Evolutionary conservation across 2,888 invertebrate species (phyloP), one percentile per base, ranked within the genome.

Genomic region (Harpalus rufipes): DNA sequence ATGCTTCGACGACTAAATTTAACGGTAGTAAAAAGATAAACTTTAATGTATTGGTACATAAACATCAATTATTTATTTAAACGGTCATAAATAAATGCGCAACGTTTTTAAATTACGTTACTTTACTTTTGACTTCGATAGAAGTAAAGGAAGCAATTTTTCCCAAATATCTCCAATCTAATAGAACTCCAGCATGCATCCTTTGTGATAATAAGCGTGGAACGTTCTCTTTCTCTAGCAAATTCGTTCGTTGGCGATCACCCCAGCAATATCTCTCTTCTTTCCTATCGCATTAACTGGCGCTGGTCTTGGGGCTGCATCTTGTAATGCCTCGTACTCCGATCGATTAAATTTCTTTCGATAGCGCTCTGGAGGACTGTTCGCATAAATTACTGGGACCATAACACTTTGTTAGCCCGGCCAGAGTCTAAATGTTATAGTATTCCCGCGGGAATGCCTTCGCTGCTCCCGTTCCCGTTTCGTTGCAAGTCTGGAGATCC

Each of bases 281-380:
- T 51, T 51, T 51, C 44, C 44, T 51, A 51, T 51, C 44, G 44
- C 44, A 51, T 51, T 51, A 51, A 51, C 44, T 51, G 44, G 44
- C 44, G 44, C 44, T 51, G 44, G 44, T 51, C 44, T 32, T 8
- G 44, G 44, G 44, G 44, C 44, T 74, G 72, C 72, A 74, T 74
- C 72, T 74, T 74, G 80, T 61, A 80, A 59, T 80, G 78, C 51
- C 63, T 76, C 21, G 84, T 78, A 51, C 78, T 16, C 63, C 78
- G 78, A 84, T 84, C 84, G 84, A 84, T 84, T 84, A 84, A 83
- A 84, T 84, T 76, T 84, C 84, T 84, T 84, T 78, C 84, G 84
- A 84, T 84, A 84, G 84, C 61, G 41, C 84, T 84, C 84, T 61
- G 44, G 84, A 78, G 84, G 63, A 84, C 84, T 78, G 84, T 84